Conservation (phyloP, 2,888 invertebrate genomes). For the Scaptodrosophila latifasciaeformis region DNA sequence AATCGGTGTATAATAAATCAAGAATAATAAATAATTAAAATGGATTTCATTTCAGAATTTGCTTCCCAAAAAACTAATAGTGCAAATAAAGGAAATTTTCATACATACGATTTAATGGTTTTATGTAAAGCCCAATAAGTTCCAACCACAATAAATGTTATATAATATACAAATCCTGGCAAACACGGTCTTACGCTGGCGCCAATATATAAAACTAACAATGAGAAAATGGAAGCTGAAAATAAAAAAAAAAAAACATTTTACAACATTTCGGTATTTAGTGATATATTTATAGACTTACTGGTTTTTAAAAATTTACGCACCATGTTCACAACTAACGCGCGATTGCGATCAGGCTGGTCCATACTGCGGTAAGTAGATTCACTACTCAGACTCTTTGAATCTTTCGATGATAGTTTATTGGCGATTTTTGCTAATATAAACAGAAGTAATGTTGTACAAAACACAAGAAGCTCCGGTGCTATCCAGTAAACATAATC, state of each 20-base stretch:
- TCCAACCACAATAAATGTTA: constrained; percentile 85
- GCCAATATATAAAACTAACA: constrained; percentile 40
- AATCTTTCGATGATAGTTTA: too few relatives aligned
- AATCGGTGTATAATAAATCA: background rate
- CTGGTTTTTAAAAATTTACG: background rate
- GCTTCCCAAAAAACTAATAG: background rate
- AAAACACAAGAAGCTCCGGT: too few relatives aligned
- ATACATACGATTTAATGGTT: constrained; percentile 23
- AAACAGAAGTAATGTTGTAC: too few relatives aligned
- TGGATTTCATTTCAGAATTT: background rate
- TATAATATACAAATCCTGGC: constrained; percentile 86
- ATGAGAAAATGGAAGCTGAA: constrained; percentile 45
- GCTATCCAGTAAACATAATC: too few relatives aligned
- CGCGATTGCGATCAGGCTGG: too few relatives aligned
- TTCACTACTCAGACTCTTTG: too few relatives aligned
- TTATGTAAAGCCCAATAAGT: constrained; percentile 84
- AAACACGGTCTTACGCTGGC: constrained; percentile 85
- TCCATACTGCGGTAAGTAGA: too few relatives aligned
- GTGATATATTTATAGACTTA: background rate
- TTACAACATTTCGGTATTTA: background rate
- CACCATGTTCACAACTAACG: too few relatives aligned
- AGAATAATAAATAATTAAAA: background rate
- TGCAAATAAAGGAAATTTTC: background rate
- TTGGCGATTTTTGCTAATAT: too few relatives aligned
- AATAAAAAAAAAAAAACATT: background rate